Evolutionary conservation across 2,888 invertebrate genomes (phyloP).

Genomic region (Priocnemis perturbator): DNA sequence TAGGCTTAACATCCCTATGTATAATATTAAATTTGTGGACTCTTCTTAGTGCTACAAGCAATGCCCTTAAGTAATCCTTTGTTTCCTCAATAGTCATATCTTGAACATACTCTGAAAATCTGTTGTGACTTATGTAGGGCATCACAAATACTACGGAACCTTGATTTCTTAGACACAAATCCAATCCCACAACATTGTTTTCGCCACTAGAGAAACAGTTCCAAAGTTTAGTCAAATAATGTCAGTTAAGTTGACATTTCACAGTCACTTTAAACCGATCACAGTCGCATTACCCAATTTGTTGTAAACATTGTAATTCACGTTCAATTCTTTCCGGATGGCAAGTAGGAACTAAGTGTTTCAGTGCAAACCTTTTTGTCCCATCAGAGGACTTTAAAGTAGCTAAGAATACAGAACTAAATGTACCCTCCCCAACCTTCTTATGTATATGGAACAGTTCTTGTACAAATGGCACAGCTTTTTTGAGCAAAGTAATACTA

Average conservation of each 20-base stretch:
- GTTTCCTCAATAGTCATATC: conserved; percentile 84
- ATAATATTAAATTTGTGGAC: conserved; percentile 91
- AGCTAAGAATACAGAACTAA: conserved; percentile 90
- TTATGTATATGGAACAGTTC: conserved; percentile 82
- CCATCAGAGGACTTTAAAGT: conserved; percentile 78
- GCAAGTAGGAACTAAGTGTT: conserved; percentile 91
- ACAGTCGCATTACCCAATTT: conserved; percentile 81
- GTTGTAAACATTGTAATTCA: conserved; percentile 86
- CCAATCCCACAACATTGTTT: conserved; percentile 88
- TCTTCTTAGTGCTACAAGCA: conserved; percentile 85
- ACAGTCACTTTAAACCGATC: not conserved
- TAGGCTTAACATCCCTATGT: conserved; percentile 93
- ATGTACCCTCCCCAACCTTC: conserved; percentile 90
- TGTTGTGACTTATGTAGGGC: conserved; percentile 91
- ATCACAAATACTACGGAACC: conserved; percentile 92
- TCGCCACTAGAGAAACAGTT: conserved; percentile 80
- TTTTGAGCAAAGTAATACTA: conserved; percentile 74
- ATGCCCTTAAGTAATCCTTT: conserved; percentile 86
- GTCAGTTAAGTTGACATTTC: too few species aligned
- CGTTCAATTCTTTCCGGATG: conserved; percentile 88
- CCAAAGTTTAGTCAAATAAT: too few species aligned
- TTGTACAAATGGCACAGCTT: conserved; percentile 79
- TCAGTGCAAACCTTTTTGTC: conserved; percentile 84
- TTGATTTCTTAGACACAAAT: conserved; percentile 84
- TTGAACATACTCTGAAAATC: conserved; percentile 85